Evolutionary conservation across 1,140 invertebrate species (phyloP), one percentile per base, ranked within the genome.

Genomic region (Rhyacophila brunnea): DNA sequence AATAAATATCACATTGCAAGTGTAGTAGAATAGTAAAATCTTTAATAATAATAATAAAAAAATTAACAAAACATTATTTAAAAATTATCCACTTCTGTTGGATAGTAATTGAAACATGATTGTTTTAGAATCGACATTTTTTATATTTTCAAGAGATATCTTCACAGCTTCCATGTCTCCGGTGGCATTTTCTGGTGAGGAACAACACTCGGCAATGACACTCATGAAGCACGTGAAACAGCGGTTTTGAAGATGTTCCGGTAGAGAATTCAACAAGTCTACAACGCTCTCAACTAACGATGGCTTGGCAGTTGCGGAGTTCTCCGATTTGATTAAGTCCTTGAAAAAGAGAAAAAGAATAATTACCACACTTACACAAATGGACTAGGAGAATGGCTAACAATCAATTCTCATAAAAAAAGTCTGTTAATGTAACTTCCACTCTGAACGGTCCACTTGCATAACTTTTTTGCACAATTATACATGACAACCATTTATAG

Each of bases 171-270:
- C 15, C 18, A 49, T 32, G 3, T 58, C 36, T 2, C 0, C 28
- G 13, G 20, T 46, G 28, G 7, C 15, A 28, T 13, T 11, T n/a
- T 15, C 11, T 1, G 32, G 7, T 14, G 32, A 36, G 43, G 14
- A 40, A 28, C 55, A 50, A 3, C 13, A 53, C 0, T 20, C 20
- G 6, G 50, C 15, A 20, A 53, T 44, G 13, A 53, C 7, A 0
- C 15, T 32, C 4, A 58, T 15, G 38, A 58, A 51, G 14, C 47
- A 28, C 19, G n/a, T 34, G 56, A 51, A 58, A 28, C 56, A 58
- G 6, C 14, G 9, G 1, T 45, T 13, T 6, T 28, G 43, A 6
- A 51, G 28, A 28, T 34, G 15, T n/a, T 43, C 23, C 1, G 56
- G 56, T 1, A 50, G 15, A 9, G 15, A 14, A 40, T 58, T 58